phyloP scores from a whole-genome alignment of 64 coral and sea anemone genomes.

The Stichodactyla mertensii region DNA sequence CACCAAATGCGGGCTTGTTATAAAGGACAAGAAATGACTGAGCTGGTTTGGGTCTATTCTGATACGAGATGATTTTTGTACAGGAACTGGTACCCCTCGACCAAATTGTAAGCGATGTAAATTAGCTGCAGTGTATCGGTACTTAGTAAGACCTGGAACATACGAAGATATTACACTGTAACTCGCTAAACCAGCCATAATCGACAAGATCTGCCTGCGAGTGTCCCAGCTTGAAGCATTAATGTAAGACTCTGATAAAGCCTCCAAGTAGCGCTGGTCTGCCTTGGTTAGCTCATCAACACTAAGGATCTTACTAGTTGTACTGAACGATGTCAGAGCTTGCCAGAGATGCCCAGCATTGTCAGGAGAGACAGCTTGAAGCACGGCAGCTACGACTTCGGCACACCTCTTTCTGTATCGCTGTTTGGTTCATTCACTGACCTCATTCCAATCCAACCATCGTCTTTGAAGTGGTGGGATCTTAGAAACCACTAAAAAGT shows the following conservation, averaged over 20 bases:
- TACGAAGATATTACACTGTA: too few species aligned
- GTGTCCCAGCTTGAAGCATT: background rate
- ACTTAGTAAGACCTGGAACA: background rate
- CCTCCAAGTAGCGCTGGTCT: constrained; percentile 29
- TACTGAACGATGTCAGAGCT: constrained; percentile 26
- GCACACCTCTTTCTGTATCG: background rate
- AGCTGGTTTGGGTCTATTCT: background rate
- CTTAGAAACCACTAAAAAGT: background rate
- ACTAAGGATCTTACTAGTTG: constrained; percentile 27
- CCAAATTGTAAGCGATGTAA: constrained; percentile 19
- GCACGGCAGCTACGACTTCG: constrained; percentile 18
- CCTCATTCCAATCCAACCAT: background rate
- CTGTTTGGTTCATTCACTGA: background rate
- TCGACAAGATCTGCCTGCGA: background rate
- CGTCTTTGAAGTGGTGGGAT: background rate
- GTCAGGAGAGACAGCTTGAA: constrained; percentile 33
- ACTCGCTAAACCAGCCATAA: too few species aligned
- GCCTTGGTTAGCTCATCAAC: constrained; percentile 14
- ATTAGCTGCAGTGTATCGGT: background rate
- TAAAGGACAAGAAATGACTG: constrained; percentile 12
- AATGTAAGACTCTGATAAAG: constrained; percentile 15
- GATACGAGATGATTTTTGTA: background rate
- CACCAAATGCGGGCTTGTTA: background rate
- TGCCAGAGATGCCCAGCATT: constrained; percentile 44
- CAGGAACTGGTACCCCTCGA: constrained; percentile 8